Percentiles rank a stretch among this genome's conserved stretches.
Evolutionary conservation across 2,888 invertebrate species (phyloP).

Genomic region (Ctena decussata): DNA sequence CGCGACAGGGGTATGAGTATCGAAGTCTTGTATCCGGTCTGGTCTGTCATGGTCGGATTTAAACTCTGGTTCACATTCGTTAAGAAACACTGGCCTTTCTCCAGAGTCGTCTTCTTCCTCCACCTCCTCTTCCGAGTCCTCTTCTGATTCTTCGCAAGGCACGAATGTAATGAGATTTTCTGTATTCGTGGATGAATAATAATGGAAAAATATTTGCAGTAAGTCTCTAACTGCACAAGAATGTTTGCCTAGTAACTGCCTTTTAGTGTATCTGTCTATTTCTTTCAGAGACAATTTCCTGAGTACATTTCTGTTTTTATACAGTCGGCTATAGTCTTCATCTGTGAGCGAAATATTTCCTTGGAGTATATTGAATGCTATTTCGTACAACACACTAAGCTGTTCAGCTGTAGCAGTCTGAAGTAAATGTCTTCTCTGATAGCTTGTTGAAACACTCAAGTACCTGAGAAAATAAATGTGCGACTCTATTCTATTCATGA

Average conservation of each 20-base stretch:
- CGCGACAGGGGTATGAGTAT: slow-evolving; percentile 9
- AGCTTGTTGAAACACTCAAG: background rate
- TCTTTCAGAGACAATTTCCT: slow-evolving; percentile 16
- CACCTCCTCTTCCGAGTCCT: background rate
- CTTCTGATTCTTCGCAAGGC: too few relatives aligned
- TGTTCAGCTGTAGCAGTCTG: slow-evolving; percentile 4
- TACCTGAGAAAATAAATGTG: background rate
- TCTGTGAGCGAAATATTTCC: background rate
- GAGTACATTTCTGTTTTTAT: slow-evolving; percentile 3
- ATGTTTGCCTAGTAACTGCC: background rate
- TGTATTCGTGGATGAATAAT: background rate
- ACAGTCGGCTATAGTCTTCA: background rate
- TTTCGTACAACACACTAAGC: slow-evolving; percentile 2
- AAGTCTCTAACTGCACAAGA: background rate
- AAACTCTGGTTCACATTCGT: background rate
- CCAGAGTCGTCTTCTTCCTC: background rate
- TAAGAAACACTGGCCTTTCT: background rate
- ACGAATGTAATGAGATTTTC: background rate
- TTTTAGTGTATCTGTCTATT: slow-evolving; percentile 1
- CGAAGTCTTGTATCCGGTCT: background rate
- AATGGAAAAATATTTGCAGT: background rate
- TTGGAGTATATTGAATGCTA: background rate
- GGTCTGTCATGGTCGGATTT: background rate
- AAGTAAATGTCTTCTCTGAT: slow-evolving; percentile 11
- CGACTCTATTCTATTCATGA: background rate